Evolutionary conservation across 2,888 invertebrate genomes (phyloP).

Genomic region (Chrysina gloriosa): DNA sequence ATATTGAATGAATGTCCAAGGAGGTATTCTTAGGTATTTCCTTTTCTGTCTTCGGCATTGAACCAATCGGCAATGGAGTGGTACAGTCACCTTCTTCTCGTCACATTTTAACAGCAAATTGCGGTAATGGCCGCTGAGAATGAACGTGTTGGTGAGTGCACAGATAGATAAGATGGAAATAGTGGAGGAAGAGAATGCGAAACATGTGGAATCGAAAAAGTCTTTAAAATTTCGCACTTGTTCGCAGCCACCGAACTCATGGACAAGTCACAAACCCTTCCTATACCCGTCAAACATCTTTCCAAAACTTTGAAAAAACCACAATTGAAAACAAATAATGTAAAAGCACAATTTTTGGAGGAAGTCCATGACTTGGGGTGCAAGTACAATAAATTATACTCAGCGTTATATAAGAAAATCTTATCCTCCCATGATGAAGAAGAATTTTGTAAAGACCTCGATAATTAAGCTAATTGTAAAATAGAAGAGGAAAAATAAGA

Average conservation of each 20-base stretch:
- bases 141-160: slow-evolving; percentile 74
- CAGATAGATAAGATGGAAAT: slow-evolving; percentile 76
- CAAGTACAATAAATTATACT: slow-evolving; percentile 85
- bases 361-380: slow-evolving; percentile 94
- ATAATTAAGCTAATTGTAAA: slow-evolving; percentile 75
- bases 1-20: slow-evolving; percentile 42
- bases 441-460: slow-evolving; percentile 70
- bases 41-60: slow-evolving; percentile 46
- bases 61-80: slow-evolving; percentile 19
- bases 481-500: slow-evolving; percentile 70
- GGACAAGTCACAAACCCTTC: slow-evolving; percentile 65
- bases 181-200: slow-evolving; percentile 65
- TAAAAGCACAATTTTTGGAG: slow-evolving; percentile 85
- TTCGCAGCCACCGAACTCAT: slow-evolving; percentile 65
- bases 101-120: slow-evolving; percentile 65
- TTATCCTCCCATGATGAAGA: slow-evolving; percentile 80
- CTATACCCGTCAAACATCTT: slow-evolving; percentile 81
- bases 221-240: slow-evolving; percentile 68
- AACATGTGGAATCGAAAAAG: slow-evolving; percentile 49
- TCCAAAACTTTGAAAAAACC: slow-evolving; percentile 89
- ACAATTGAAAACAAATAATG: slow-evolving; percentile 83
- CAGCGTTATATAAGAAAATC: slow-evolving; percentile 79
- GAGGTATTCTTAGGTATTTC: too few relatives aligned
- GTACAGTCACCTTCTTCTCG: slow-evolving; percentile 31
- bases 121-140: slow-evolving; percentile 73